Evolutionary conservation across 2,797 vertebrate genomes (phyloP).

Genomic region (Enteromius thamalakanensis): DNA sequence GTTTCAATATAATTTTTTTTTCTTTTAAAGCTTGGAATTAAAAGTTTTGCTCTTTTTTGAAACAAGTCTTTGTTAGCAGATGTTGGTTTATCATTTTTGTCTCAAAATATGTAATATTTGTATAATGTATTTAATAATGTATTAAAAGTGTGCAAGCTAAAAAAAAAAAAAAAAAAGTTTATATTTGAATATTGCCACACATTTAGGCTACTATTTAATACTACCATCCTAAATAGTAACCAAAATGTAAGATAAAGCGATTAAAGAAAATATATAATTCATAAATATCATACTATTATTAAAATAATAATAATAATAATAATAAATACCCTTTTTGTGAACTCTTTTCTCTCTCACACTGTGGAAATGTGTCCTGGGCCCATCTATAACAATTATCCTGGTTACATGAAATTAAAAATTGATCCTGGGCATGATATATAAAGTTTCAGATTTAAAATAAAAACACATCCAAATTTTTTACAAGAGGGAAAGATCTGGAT

Average conservation of each 20-base stretch:
- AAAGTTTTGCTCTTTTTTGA: not conserved
- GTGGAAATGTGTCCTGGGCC: not conserved
- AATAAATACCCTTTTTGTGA: not conserved
- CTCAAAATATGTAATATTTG: no score
- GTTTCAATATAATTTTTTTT: not conserved
- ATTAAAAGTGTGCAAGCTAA: not conserved
- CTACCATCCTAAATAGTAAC: not conserved
- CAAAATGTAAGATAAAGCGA: not conserved
- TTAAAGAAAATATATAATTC: not conserved
- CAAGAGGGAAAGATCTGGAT: not conserved
- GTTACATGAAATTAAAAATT: not conserved
- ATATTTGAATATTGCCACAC: not conserved
- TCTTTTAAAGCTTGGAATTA: not conserved
- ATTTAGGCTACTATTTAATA: not conserved
- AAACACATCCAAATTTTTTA: not conserved
- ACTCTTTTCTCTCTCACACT: not conserved
- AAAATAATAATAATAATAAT: not conserved
- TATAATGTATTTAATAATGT: not conserved
- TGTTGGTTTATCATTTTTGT: not conserved
- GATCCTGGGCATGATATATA: not conserved
- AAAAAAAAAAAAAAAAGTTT: not conserved
- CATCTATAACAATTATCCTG: not conserved
- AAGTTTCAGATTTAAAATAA: not conserved
- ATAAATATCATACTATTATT: not conserved
- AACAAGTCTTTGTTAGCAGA: not conserved